Conservation (phyloP, 2,797 vertebrate species). For the Heliangelus exortis region DNA sequence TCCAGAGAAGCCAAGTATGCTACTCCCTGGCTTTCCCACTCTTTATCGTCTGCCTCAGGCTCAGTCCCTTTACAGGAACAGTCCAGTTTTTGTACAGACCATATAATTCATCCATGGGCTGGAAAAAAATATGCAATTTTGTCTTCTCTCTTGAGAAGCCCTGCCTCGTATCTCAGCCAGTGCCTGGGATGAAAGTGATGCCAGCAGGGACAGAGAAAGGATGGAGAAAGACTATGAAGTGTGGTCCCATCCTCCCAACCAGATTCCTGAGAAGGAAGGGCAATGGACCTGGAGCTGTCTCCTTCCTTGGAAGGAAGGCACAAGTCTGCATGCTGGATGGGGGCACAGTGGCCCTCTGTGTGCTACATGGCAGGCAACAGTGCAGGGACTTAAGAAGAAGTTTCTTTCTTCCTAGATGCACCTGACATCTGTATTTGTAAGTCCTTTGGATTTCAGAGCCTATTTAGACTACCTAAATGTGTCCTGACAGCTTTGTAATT, state of each 20-base stretch:
- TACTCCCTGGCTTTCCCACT: not conserved
- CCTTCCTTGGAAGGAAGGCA: not conserved
- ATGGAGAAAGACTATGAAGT: not conserved
- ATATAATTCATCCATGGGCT: not conserved
- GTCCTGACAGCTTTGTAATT: not conserved
- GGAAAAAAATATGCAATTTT: not conserved
- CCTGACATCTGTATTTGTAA: not conserved
- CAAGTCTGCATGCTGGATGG: rapidly evolving
- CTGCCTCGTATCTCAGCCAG: not conserved
- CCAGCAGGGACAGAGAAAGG: not conserved
- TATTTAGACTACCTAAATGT: not conserved
- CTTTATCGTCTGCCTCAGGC: not conserved
- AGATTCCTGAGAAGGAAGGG: not conserved
- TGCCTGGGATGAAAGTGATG: not conserved
- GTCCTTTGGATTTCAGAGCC: not conserved
- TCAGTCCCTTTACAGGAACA: not conserved
- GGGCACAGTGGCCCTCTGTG: rapidly evolving
- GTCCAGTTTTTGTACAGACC: not conserved
- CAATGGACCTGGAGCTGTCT: not conserved
- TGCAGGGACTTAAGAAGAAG: not conserved
- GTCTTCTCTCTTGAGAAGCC: not conserved
- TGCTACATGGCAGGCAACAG: not conserved
- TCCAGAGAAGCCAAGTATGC: not conserved
- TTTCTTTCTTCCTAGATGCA: not conserved
- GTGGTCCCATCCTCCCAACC: not conserved